phyloP scores from a whole-genome alignment of 2,113 vertebrate species.

The Thunnus thynnus region DNA sequence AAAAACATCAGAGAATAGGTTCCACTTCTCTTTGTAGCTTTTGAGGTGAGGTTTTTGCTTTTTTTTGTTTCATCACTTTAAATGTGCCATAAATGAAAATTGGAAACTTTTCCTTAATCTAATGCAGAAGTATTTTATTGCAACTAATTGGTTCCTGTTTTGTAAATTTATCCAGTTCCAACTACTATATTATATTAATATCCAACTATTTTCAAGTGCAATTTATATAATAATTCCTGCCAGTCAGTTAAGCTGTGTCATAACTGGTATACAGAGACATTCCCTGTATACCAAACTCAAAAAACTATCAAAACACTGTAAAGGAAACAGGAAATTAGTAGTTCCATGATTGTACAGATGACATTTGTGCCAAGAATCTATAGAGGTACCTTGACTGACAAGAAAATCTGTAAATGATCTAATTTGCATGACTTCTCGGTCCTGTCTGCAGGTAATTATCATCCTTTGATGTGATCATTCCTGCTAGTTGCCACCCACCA shows the following conservation, averaged over 20 bases:
- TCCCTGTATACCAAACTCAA: not conserved
- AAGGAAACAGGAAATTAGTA: conserved; percentile 23
- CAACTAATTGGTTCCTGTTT: not conserved
- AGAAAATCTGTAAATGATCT: conserved; percentile 48
- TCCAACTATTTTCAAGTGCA: not conserved
- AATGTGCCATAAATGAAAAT: not conserved
- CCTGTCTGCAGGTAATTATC: conserved; percentile 54
- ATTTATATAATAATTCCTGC: not conserved
- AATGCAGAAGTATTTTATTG: not conserved
- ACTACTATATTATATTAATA: too few species aligned
- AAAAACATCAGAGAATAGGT: not conserved
- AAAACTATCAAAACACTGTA: not conserved
- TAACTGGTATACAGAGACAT: not conserved
- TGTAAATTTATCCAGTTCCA: not conserved
- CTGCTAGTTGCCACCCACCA: conserved; percentile 57
- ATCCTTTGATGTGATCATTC: conserved; percentile 59
- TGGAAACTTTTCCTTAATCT: not conserved
- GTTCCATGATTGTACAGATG: not conserved
- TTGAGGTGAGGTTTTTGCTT: not conserved
- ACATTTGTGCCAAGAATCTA: conserved; percentile 25
- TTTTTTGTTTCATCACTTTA: not conserved
- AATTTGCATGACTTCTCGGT: conserved; percentile 53
- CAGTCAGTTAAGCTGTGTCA: not conserved
- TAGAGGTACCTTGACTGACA: conserved; percentile 22
- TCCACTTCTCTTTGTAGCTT: not conserved